These are phyloP conservation scores for Athalia circularis DNA, from an alignment of 2,888 invertebrate species.

Conservation along the genomic window DNA sequence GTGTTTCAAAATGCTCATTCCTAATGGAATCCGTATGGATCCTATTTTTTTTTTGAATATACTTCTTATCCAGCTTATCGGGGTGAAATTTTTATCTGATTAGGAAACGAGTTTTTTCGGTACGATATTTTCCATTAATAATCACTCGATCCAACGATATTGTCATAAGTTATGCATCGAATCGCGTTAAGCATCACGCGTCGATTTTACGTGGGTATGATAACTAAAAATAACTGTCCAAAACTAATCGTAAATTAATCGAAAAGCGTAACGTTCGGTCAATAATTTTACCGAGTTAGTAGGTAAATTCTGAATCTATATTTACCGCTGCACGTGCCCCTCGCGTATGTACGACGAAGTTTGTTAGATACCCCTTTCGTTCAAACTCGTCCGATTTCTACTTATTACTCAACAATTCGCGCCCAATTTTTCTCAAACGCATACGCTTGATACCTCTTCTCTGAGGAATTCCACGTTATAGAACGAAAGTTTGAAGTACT, in stretches of 20 bases:
- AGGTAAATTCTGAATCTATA: slow-evolving; percentile 34
- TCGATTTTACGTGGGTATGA: too few species aligned
- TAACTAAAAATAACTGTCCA: slow-evolving; percentile 13
- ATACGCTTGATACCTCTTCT: too few species aligned
- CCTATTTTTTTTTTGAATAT: neutral
- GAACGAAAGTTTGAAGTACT: neutral
- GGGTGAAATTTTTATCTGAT: neutral
- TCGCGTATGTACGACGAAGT: neutral
- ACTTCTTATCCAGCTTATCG: neutral
- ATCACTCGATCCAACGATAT: too few species aligned
- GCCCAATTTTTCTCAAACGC: neutral
- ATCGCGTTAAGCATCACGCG: too few species aligned
- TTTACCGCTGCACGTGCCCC: slow-evolving; percentile 39
- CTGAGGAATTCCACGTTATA: neutral
- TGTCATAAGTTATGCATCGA: too few species aligned
- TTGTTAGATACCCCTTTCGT: slow-evolving; percentile 1
- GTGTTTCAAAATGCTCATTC: too few species aligned
- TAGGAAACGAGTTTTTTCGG: too few species aligned
- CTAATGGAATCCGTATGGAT: neutral
- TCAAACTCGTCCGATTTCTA: slow-evolving; percentile 3
- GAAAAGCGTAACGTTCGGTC: neutral
- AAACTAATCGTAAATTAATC: neutral
- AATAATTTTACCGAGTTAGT: slow-evolving; percentile 5
- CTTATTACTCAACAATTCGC: slow-evolving; percentile 14
- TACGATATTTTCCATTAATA: too few species aligned